A percentile compares a stretch with the other conserved stretches of the same genome.
These are phyloP conservation scores for Adelphocoris suturalis DNA, from an alignment of 2,888 invertebrate species.

Conservation along the genomic window DNA sequence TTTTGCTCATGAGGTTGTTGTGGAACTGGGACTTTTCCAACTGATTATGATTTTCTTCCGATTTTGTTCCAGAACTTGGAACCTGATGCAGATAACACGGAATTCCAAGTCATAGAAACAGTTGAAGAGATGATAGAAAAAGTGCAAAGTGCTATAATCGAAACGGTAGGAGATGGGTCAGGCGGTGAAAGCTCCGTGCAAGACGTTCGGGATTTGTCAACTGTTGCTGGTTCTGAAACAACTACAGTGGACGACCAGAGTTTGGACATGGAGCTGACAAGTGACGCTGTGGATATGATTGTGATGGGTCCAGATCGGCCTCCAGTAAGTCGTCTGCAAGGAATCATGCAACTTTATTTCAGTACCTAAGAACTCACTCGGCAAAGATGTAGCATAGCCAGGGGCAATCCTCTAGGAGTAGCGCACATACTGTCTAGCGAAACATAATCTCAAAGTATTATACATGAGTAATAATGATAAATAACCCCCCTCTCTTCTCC, in stretches of 20 bases:
- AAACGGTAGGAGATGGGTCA: slow-evolving; percentile 63
- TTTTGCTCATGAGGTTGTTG: no score
- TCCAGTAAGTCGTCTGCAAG: slow-evolving; percentile 30
- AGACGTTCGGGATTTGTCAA: slow-evolving; percentile 32
- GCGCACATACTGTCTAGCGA: no score
- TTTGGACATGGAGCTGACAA: slow-evolving; percentile 72
- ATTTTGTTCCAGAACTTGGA: slow-evolving; percentile 52
- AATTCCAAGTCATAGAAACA: slow-evolving; percentile 73
- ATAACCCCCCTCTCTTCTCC: no score
- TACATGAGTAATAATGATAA: no score
- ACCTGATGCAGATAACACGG: slow-evolving; percentile 47
- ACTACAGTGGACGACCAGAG: slow-evolving; percentile 69
- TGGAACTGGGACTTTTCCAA: no score
- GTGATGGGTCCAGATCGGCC: slow-evolving; percentile 70
- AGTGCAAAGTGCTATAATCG: slow-evolving; percentile 70
- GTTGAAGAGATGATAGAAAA: slow-evolving; percentile 73
- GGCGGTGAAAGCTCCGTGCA: slow-evolving; percentile 15
- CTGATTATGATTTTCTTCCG: no score
- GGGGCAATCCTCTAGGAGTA: no score
- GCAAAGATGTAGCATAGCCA: no score
- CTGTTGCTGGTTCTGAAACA: slow-evolving; percentile 71
- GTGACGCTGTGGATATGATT: slow-evolving; percentile 74
- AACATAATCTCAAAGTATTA: no score
- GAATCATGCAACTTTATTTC: no score
- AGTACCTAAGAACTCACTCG: no score